Percentiles rank a stretch among this genome's conserved stretches.
These are phyloP conservation scores for Naso thynnoides DNA, from an alignment of 2,797 vertebrate genomes.

Conservation along the genomic window DNA sequence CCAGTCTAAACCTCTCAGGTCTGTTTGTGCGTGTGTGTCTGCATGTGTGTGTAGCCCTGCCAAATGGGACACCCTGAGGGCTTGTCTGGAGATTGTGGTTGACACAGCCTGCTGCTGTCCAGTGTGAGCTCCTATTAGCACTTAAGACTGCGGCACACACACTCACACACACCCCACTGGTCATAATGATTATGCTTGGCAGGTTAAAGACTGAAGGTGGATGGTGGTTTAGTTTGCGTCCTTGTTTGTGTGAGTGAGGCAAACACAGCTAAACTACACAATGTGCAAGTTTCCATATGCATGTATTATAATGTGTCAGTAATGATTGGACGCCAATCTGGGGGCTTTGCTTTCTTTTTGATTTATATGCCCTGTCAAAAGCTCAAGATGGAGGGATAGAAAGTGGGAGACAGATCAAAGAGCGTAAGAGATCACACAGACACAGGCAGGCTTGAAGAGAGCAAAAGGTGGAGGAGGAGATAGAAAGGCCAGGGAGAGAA, in stretches of 20 bases:
- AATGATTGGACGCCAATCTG: conserved; percentile 36
- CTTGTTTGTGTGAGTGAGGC: neutral
- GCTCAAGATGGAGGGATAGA: conserved; percentile 59
- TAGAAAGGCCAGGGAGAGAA: conserved; percentile 54
- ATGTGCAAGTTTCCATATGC: conserved; percentile 23
- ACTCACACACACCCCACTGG: conserved; percentile 40
- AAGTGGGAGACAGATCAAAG: conserved; percentile 65
- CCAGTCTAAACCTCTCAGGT: conserved; percentile 65
- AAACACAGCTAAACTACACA: conserved; percentile 17
- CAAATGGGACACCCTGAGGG: conserved; percentile 84
- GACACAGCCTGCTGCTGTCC: conserved; percentile 83
- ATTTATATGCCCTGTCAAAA: conserved; percentile 59
- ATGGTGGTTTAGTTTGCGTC: conserved; percentile 1
- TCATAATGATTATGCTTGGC: conserved; percentile 64
- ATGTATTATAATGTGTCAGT: conserved; percentile 38
- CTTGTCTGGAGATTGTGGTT: conserved; percentile 80
- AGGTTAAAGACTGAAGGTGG: conserved; percentile 55
- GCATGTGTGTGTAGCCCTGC: conserved; percentile 59
- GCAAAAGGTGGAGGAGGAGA: conserved; percentile 73
- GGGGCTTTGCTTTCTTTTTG: conserved; percentile 49
- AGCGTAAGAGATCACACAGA: conserved; percentile 66
- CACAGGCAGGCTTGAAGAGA: conserved; percentile 51
- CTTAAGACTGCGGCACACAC: conserved; percentile 58
- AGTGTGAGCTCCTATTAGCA: conserved; percentile 77
- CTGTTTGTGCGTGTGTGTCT: conserved; percentile 43